Base-by-base conservation (phyloP, 2,797 vertebrate genomes). In the Cottoperca gobio region DNA sequence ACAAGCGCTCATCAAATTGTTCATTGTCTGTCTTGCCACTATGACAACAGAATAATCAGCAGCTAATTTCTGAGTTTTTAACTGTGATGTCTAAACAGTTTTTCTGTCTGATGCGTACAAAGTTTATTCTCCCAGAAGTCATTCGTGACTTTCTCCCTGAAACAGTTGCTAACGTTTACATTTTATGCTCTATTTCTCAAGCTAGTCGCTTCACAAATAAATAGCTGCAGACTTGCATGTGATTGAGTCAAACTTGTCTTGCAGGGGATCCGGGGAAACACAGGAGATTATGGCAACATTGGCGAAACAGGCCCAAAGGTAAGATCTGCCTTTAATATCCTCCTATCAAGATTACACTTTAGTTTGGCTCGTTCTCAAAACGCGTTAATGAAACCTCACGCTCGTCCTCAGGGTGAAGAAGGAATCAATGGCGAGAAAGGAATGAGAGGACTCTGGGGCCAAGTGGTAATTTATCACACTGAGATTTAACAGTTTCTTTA, bases 351-450 rank as follows among this genome's bases (percentile, higher is more conserved):
- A 14, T 65, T 63, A 43, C 12, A 16, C 46, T 53, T 65, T 21
- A 24, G 21, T 61, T 66, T 88, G 59, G 42, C 59, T 78, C 16
- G 0, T 61, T 71, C 37, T 81, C 45, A 65, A 50, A 40, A 48
- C 3, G 4, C 21, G 45, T 86, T 83, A 85, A 85, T 87, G 59
- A 82, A 83, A 81, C 24, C 66, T 80, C 45, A 8, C 33, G 7
- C 45, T 11, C 7, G 2, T 84, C 70, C 81, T 68, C 76, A 96
- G 93, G 96, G 91, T 16, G 81, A 93, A 70, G 5, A 75, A 16
- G 91, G 91, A 82, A 91, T 94, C 86, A 93, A 94, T 93, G 93
- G 93, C 66, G 92, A 96, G 71, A 95, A 95, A 82, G 91, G 91
- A 87, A 88, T 86, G 87, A 94, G 88, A 90, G 95, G 91, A 79